Conservation (phyloP, 2,888 invertebrate genomes). For the Ornithoptera priamus region DNA sequence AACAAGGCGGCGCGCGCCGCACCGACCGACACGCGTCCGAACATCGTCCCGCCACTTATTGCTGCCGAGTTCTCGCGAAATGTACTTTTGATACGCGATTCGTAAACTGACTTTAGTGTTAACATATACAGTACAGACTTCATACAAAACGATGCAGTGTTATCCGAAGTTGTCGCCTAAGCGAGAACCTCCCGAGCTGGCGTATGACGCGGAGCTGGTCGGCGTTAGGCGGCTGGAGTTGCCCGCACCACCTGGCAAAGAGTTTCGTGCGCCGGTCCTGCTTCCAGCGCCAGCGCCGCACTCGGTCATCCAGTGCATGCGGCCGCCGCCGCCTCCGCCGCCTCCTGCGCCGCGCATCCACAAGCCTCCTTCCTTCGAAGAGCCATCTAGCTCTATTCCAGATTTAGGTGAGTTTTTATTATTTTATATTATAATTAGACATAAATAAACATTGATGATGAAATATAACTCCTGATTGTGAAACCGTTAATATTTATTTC, state of each 20-base stretch:
- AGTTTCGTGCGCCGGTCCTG: conserved; percentile 72
- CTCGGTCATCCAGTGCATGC: conserved; percentile 77
- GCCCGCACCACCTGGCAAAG: conserved; percentile 74
- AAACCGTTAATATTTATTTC: not conserved
- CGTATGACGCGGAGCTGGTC: conserved; percentile 64
- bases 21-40: conserved; percentile 59
- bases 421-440: not conserved
- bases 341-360: conserved; percentile 77
- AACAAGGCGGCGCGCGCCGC: conserved; percentile 66
- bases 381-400: conserved; percentile 92
- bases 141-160: conserved; percentile 68
- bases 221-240: conserved; percentile 65
- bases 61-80: conserved; percentile 24
- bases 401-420: conserved; percentile 86
- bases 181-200: conserved; percentile 63
- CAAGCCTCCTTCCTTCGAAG: conserved; percentile 83
- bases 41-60: conserved; percentile 38
- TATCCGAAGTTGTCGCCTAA: conserved; percentile 70
- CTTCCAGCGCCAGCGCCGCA: conserved; percentile 59
- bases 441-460: not conserved
- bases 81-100: conserved; percentile 40
- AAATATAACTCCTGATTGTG: not conserved
- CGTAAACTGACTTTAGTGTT: conserved; percentile 31
- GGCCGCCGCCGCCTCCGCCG: conserved; percentile 74
- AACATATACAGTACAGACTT: conserved; percentile 12